Evolutionary conservation across 2,797 vertebrate species (phyloP).

Genomic region (Ctenosaura bakeri): DNA sequence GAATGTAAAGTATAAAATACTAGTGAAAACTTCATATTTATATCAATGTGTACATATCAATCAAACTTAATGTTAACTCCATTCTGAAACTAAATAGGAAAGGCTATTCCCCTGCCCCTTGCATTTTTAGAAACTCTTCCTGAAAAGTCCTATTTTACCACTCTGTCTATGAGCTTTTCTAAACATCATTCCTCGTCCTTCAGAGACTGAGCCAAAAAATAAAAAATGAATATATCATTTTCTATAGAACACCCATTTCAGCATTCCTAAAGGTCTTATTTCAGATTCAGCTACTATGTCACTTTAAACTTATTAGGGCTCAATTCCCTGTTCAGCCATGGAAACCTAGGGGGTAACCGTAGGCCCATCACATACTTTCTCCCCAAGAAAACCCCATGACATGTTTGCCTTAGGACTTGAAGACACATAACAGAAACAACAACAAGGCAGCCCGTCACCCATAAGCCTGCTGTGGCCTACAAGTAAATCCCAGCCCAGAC

Average conservation of each 20-base stretch:
- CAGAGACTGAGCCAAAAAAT: not conserved
- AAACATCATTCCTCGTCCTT: not conserved
- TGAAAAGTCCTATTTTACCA: not conserved
- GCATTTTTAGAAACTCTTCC: not conserved
- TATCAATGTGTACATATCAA: not conserved
- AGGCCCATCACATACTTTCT: no score
- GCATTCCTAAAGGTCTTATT: not conserved
- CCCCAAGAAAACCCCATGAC: no score
- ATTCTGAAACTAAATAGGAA: not conserved
- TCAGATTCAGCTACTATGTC: not conserved
- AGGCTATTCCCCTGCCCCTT: not conserved
- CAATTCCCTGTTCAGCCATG: no score
- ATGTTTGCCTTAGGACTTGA: no score
- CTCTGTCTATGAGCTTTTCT: not conserved
- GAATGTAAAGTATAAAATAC: constrained; percentile 7
- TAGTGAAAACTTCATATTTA: constrained; percentile 1
- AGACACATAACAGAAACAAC: no score
- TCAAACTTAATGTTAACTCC: constrained; percentile 11
- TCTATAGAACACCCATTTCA: not conserved
- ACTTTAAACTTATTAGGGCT: not conserved
- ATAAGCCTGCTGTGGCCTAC: not conserved
- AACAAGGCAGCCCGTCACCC: not conserved
- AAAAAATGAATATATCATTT: not conserved
- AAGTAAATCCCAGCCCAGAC: not conserved
- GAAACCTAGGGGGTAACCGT: no score